A percentile compares a stretch with the other conserved stretches of the same genome.
Conservation (phyloP, 2,888 invertebrate genomes). For the Agonopterix subpropinquella region DNA sequence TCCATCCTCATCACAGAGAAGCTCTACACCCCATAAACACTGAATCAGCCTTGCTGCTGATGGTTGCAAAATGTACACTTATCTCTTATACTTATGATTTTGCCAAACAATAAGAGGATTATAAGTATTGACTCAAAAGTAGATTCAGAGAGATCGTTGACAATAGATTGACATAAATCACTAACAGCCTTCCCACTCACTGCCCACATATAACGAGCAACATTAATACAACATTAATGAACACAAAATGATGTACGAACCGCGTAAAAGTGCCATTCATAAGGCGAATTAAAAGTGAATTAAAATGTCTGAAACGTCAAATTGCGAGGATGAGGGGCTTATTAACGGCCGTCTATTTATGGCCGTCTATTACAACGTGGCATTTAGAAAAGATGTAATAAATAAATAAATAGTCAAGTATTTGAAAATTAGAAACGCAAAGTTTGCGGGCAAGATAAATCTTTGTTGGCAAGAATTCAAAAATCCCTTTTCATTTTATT, state of each 20-base stretch:
- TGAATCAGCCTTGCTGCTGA: too few species aligned
- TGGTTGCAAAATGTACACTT: too few species aligned
- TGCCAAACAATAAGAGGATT: conserved; percentile 9
- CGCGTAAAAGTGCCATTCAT: conserved; percentile 69
- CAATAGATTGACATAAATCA: conserved; percentile 39
- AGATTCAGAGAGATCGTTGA: conserved; percentile 9
- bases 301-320: conserved; percentile 71
- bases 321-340: conserved; percentile 61
- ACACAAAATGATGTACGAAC: conserved; percentile 67
- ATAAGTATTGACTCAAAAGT: background rate
- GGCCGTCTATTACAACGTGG: conserved; percentile 30
- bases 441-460: too few species aligned
- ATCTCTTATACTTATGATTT: conserved; percentile 15
- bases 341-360: conserved; percentile 42
- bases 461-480: too few species aligned
- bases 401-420: too few species aligned
- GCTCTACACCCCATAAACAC: too few species aligned
- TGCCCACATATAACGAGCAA: conserved; percentile 52
- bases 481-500: too few species aligned
- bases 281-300: conserved; percentile 65
- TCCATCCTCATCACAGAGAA: too few species aligned
- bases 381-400: too few species aligned
- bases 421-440: too few species aligned
- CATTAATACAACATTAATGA: conserved; percentile 65
- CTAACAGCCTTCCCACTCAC: conserved; percentile 43